phyloP scores from a whole-genome alignment of 2,797 vertebrate genomes.

The Sebastes oblongus region DNA sequence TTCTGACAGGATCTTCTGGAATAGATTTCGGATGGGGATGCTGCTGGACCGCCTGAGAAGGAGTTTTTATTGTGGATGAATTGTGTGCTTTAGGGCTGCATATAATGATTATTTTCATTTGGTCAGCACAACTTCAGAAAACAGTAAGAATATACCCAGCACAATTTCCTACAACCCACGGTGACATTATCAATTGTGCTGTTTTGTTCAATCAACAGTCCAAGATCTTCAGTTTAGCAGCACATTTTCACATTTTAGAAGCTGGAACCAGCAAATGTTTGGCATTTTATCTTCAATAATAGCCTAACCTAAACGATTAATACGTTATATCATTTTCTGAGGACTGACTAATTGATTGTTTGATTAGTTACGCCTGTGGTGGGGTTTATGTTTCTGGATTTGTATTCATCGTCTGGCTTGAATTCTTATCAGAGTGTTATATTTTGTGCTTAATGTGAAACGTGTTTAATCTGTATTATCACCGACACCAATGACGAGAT shows the following conservation, averaged over 20 bases:
- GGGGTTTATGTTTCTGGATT: slow-evolving; percentile 11
- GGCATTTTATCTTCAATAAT: background rate
- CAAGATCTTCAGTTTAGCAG: background rate
- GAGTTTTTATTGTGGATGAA: slow-evolving; percentile 5
- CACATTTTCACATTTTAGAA: background rate
- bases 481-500: background rate
- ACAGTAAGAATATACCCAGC: background rate
- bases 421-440: slow-evolving; percentile 4
- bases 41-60: slow-evolving; percentile 9
- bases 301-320: background rate
- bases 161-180: background rate
- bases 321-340: background rate
- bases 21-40: slow-evolving; percentile 54
- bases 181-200: background rate
- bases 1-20: slow-evolving; percentile 79
- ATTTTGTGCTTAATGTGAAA: slow-evolving; percentile 4
- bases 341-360: background rate
- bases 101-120: background rate
- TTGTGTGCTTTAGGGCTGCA: slow-evolving; percentile 7
- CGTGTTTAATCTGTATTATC: slow-evolving; percentile 1
- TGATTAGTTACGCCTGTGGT: background rate
- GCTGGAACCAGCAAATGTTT: background rate
- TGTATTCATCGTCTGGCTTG: background rate
- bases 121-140: background rate
- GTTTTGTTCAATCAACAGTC: background rate